phyloP scores from a whole-genome alignment of 92 coral and sea anemone genomes.

The Zoanthus gigantus region DNA sequence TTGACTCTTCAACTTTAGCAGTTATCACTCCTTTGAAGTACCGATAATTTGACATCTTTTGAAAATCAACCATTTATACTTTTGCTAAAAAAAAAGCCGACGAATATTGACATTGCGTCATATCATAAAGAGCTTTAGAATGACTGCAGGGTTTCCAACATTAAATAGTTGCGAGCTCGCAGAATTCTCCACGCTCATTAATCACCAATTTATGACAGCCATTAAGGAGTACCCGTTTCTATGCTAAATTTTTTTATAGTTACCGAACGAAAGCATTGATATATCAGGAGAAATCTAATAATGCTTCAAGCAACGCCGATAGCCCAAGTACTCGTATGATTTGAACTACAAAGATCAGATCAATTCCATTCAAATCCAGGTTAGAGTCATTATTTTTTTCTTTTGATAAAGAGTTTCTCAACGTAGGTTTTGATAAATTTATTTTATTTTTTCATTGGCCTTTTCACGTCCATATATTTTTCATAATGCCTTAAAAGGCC shows the following conservation, averaged over 20 bases:
- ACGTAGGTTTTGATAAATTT: too few species aligned
- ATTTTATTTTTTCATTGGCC: too few species aligned
- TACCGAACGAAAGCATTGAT: background rate
- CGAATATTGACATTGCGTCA: background rate
- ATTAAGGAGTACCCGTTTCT: background rate
- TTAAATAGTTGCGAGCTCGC: background rate
- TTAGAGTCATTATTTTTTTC: too few species aligned
- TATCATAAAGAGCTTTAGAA: background rate
- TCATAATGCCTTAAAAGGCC: too few species aligned
- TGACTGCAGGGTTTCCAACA: background rate
- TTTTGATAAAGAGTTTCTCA: too few species aligned
- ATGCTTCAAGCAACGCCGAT: too few species aligned
- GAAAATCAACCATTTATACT: slow-evolving; percentile 11
- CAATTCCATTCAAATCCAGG: too few species aligned
- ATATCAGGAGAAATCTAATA: too few species aligned
- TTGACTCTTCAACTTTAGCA: background rate
- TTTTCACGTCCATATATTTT: too few species aligned
- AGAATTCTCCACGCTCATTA: slow-evolving; percentile 9
- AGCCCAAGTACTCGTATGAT: too few species aligned
- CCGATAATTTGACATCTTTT: background rate
- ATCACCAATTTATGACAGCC: background rate
- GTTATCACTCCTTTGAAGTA: background rate
- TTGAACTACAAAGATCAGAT: too few species aligned
- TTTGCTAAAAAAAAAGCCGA: background rate
- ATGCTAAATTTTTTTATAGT: background rate